These are phyloP conservation scores for Itoplectis maculator DNA, from an alignment of 2,888 invertebrate genomes.

Conservation along the genomic window DNA sequence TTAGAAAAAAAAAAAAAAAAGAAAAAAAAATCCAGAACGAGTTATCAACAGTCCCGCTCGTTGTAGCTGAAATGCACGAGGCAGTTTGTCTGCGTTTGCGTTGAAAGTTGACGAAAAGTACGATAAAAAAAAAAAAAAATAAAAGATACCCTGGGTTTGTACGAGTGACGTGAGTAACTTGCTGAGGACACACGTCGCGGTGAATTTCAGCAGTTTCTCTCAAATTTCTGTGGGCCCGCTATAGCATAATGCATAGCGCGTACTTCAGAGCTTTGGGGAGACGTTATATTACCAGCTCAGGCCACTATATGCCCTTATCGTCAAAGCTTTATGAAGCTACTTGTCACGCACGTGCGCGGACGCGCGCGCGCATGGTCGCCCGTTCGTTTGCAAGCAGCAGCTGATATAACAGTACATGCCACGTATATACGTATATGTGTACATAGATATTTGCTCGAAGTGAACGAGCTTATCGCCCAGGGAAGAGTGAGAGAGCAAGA, in stretches of 20 bases:
- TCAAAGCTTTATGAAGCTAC: conserved; percentile 53
- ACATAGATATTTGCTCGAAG: conserved; percentile 16
- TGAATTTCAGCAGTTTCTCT: conserved; percentile 20
- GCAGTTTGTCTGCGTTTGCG: background rate
- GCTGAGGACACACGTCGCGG: background rate
- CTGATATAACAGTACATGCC: conserved; percentile 2
- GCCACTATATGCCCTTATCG: conserved; percentile 35
- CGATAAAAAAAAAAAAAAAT: conserved; percentile 1
- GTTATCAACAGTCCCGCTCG: background rate
- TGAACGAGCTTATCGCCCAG: conserved; percentile 35
- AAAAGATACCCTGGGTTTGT: conserved; percentile 5
- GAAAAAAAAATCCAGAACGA: background rate
- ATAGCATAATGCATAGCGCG: background rate
- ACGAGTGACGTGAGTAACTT: conserved; percentile 25
- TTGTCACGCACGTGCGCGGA: conserved; percentile 33
- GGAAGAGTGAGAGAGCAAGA: conserved; percentile 13
- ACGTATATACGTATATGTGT: background rate
- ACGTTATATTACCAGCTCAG: conserved; percentile 17
- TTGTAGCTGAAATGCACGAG: background rate
- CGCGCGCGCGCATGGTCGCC: background rate
- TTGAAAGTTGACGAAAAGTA: conserved; percentile 1
- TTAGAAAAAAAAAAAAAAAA: background rate
- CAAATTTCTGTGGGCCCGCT: background rate
- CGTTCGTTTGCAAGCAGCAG: background rate
- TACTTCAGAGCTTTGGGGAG: conserved; percentile 29